Evolutionary conservation across 2,113 vertebrate species (phyloP).

Genomic region (Oreochromis tanganicae): DNA sequence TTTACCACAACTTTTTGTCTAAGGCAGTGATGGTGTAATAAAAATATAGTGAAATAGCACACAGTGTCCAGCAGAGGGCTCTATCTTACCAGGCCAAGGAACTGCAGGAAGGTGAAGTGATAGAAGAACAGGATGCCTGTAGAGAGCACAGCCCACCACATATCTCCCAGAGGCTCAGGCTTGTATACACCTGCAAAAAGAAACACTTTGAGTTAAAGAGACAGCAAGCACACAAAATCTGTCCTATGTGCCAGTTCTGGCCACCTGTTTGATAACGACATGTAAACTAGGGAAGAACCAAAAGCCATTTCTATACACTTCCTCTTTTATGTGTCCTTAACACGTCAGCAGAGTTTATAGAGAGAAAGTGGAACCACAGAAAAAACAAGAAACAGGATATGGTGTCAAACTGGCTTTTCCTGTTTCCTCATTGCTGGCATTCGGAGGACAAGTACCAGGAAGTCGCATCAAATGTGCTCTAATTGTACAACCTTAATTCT

Average conservation of each 20-base stretch:
- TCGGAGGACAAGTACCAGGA: background rate
- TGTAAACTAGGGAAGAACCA: too few species aligned
- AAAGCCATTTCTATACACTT: background rate
- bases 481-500: background rate
- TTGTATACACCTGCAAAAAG: constrained; percentile 84
- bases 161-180: constrained; percentile 88
- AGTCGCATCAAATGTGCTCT: background rate
- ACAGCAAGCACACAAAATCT: background rate
- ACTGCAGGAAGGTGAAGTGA: constrained; percentile 90
- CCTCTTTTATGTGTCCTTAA: background rate
- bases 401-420: constrained; percentile 17
- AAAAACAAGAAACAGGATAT: background rate
- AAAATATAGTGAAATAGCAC: background rate
- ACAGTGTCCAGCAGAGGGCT: constrained; percentile 52
- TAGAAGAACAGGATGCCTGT: constrained; percentile 96
- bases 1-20: background rate
- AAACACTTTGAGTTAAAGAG: background rate
- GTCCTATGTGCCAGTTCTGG: background rate
- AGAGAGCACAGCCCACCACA: constrained; percentile 93
- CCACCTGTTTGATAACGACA: background rate
- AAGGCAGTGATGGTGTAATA: background rate
- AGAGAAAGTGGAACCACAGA: background rate
- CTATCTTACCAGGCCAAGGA: constrained; percentile 89
- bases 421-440: background rate
- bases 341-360: background rate